Conservation (phyloP, 2,797 vertebrate genomes). For the Poecilia wingei region DNA sequence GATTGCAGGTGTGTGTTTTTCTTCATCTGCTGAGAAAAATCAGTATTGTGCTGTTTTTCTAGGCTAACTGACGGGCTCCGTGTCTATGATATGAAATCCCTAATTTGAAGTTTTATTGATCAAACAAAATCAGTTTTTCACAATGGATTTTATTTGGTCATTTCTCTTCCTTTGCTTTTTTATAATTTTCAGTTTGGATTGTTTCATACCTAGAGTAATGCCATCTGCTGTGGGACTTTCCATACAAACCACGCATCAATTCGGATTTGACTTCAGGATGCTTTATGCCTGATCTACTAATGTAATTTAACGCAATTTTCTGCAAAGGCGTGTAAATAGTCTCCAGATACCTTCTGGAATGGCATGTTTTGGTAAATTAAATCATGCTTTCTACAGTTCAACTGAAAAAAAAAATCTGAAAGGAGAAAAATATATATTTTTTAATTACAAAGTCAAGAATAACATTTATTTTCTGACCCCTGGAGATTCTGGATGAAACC, state of each 20-base stretch:
- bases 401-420: not conserved
- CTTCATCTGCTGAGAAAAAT: not conserved
- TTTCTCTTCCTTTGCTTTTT: not conserved
- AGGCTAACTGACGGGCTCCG: not conserved
- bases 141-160: not conserved
- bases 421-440: not conserved
- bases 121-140: not conserved
- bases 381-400: not conserved
- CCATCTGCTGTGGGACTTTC: not conserved
- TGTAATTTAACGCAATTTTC: not conserved
- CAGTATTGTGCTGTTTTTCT: not conserved
- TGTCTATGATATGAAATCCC: not conserved
- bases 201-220: not conserved
- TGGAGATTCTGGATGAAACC: too few relatives aligned
- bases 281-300: not conserved
- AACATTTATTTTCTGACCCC: not conserved
- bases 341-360: not conserved
- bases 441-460: not conserved
- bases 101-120: not conserved
- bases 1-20: not conserved
- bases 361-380: not conserved
- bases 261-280: not conserved
- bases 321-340: not conserved
- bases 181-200: not conserved
- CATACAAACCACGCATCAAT: not conserved